Evolutionary conservation across 2,888 invertebrate genomes (phyloP).

Genomic region (Agrotis segetum): DNA sequence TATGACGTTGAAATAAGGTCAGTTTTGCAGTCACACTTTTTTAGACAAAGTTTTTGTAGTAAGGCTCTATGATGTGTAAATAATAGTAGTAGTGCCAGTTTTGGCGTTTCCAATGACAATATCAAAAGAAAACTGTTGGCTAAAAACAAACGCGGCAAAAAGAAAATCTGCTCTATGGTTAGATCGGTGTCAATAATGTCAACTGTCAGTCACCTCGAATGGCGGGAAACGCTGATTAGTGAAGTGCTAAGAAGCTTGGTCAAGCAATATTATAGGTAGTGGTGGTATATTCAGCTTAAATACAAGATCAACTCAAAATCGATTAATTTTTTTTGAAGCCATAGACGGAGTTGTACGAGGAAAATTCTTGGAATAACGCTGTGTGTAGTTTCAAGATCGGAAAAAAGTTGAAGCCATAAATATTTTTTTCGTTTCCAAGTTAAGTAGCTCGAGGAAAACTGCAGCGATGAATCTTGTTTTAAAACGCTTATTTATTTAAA

Average conservation of each 20-base stretch:
- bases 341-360: not conserved
- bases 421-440: not conserved
- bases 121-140: too few relatives aligned
- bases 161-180: not conserved
- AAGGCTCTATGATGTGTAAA: too few relatives aligned
- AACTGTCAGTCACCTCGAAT: not conserved
- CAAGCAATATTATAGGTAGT: too few relatives aligned
- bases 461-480: constrained; percentile 17
- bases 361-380: constrained; percentile 13
- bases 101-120: too few relatives aligned
- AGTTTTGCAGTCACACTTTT: too few relatives aligned
- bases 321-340: not conserved
- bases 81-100: too few relatives aligned
- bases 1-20: too few relatives aligned
- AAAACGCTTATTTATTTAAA: constrained; percentile 26
- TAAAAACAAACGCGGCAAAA: too few relatives aligned
- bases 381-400: not conserved
- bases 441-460: constrained; percentile 25
- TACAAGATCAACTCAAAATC: too few relatives aligned
- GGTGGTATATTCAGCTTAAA: too few relatives aligned
- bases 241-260: too few relatives aligned
- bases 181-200: not conserved
- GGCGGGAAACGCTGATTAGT: not conserved
- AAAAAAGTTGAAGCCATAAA: not conserved
- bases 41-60: too few relatives aligned